Evolutionary conservation across 2,797 vertebrate species (phyloP).

Genomic region (Rhinophrynus dorsalis): DNA sequence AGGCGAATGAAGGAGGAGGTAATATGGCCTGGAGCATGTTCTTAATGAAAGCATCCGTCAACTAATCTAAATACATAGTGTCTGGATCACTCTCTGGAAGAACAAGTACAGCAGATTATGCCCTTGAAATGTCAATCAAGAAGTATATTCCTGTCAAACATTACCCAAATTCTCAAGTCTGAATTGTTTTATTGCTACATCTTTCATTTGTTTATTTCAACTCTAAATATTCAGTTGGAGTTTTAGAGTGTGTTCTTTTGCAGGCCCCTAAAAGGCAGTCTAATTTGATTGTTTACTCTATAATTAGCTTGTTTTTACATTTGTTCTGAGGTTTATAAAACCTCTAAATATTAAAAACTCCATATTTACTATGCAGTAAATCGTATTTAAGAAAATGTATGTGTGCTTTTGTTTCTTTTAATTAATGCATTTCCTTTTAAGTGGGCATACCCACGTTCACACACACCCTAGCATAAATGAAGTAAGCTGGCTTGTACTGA

Average conservation of each 20-base stretch:
- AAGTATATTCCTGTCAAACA: conserved; percentile 8
- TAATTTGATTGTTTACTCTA: not conserved
- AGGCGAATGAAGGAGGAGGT: conserved; percentile 22
- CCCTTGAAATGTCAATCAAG: conserved; percentile 39
- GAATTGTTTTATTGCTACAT: not conserved
- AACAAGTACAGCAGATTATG: conserved; percentile 29
- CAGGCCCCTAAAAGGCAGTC: not conserved
- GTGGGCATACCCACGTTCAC: too few species aligned
- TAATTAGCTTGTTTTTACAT: too few species aligned
- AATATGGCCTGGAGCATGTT: conserved; percentile 39
- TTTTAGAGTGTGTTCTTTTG: not conserved
- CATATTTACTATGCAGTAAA: too few species aligned
- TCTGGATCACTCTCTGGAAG: conserved; percentile 34
- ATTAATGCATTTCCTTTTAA: too few species aligned
- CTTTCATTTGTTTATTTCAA: not conserved
- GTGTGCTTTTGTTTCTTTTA: too few species aligned
- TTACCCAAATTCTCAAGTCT: conserved; percentile 14
- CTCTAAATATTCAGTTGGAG: not conserved
- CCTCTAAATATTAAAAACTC: too few species aligned
- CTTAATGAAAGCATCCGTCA: conserved; percentile 35
- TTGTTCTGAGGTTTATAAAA: too few species aligned
- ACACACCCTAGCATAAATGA: too few species aligned
- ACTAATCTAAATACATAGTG: conserved; percentile 34
- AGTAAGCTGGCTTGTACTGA: too few species aligned
- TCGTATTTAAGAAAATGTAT: too few species aligned